Conservation (phyloP, 2,888 invertebrate species). For the Cremastinae sp. region DNA sequence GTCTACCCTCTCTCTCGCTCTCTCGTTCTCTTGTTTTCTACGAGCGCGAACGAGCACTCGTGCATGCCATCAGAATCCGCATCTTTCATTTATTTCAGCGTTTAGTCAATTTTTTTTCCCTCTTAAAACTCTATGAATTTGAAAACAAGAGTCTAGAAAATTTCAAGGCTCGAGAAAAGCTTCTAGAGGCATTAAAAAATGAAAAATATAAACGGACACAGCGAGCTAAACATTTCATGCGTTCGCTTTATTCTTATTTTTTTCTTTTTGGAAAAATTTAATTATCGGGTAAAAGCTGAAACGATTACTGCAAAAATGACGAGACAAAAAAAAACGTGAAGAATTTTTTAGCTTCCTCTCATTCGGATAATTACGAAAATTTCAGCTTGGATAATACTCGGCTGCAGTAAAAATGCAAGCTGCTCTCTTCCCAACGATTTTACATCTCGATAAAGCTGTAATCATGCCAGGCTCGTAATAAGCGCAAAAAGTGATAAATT, state of each 20-base stretch:
- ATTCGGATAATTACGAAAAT: background rate
- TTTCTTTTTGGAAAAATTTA: background rate
- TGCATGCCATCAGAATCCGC: conserved; percentile 36
- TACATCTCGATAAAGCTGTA: conserved; percentile 4
- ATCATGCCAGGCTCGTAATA: conserved; percentile 5
- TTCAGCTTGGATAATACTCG: background rate
- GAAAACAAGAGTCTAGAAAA: no score
- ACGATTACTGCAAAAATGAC: background rate
- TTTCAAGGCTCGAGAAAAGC: no score
- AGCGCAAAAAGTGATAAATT: conserved; percentile 18
- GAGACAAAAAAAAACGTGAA: background rate
- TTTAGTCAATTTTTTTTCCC: background rate
- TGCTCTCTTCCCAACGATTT: background rate
- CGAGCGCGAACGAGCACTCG: conserved; percentile 51
- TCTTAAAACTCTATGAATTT: no score
- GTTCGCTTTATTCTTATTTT: background rate
- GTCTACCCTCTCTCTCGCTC: conserved; percentile 56
- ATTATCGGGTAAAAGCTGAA: background rate
- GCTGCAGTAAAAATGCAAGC: conserved; percentile 1
- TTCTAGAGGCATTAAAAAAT: no score
- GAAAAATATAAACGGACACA: no score
- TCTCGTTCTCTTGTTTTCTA: conserved; percentile 33
- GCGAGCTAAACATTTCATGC: background rate
- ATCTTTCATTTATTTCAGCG: conserved; percentile 14
- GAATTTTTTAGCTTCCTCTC: background rate